A percentile compares a stretch with the other conserved stretches of the same genome.
These are phyloP conservation scores for Ophiodon elongatus DNA, from an alignment of 2,113 vertebrate species.

Conservation along the genomic window DNA sequence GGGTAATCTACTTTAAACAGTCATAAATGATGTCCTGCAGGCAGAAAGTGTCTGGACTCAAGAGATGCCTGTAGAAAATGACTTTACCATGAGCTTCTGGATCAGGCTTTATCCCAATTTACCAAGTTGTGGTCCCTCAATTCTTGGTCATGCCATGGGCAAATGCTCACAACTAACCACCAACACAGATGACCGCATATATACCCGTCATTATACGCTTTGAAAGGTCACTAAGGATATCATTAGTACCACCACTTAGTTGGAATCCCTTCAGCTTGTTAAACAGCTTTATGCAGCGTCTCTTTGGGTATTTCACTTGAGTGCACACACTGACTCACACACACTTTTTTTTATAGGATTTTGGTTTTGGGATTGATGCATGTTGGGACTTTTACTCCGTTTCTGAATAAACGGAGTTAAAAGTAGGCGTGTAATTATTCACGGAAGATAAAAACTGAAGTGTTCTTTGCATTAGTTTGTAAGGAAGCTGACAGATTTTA, in stretches of 20 bases:
- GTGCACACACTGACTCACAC: slow-evolving; percentile 14
- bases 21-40: slow-evolving; percentile 42
- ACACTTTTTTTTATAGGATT: slow-evolving; percentile 21
- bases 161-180: slow-evolving; percentile 51
- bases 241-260: slow-evolving; percentile 57
- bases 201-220: slow-evolving; percentile 39
- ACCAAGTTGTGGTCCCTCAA: slow-evolving; percentile 39
- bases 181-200: slow-evolving; percentile 48
- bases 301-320: slow-evolving; percentile 14
- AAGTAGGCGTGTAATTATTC: slow-evolving; percentile 44
- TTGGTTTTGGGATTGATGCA: slow-evolving; percentile 35
- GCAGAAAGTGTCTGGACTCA: slow-evolving; percentile 20
- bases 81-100: slow-evolving; percentile 59
- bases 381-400: slow-evolving; percentile 13
- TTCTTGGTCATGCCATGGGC: slow-evolving; percentile 40
- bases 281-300: slow-evolving; percentile 2
- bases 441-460: slow-evolving; percentile 32
- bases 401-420: slow-evolving; percentile 35
- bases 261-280: slow-evolving; percentile 51
- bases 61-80: slow-evolving; percentile 43
- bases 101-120: slow-evolving; percentile 45
- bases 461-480: slow-evolving; percentile 27
- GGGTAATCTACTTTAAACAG: slow-evolving; percentile 20
- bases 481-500: slow-evolving; percentile 18
- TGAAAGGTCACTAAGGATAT: slow-evolving; percentile 54